Evolutionary conservation across 2,797 vertebrate species (phyloP).

Genomic region (Chaenodraco wilsoni): DNA sequence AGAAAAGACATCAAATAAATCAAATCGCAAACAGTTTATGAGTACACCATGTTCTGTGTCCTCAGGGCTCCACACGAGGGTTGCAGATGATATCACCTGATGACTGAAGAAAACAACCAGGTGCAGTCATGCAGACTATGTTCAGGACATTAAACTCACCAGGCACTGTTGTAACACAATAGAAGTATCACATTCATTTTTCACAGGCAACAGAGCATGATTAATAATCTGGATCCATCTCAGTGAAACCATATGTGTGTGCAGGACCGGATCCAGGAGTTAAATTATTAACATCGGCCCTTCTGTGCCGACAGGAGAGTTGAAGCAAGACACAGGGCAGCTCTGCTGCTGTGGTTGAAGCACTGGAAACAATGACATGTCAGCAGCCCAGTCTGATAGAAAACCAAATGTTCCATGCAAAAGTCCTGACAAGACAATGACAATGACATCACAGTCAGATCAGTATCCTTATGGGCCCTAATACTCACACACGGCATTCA

Average conservation of each 20-base stretch:
- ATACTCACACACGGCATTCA: constrained; percentile 7
- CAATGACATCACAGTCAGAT: constrained; percentile 10
- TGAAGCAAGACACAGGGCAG: constrained; percentile 35
- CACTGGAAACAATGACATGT: constrained; percentile 27
- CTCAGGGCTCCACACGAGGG: background rate
- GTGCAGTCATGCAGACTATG: constrained; percentile 27
- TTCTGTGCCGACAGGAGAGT: constrained; percentile 36
- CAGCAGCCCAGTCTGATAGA: constrained; percentile 16
- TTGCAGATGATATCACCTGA: constrained; percentile 24
- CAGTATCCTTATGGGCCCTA: constrained; percentile 24
- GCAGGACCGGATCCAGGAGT: constrained; percentile 60
- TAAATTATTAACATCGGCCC: constrained; percentile 63
- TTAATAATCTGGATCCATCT: constrained; percentile 60
- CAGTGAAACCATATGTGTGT: constrained; percentile 63
- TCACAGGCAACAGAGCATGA: constrained; percentile 60
- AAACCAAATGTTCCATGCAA: constrained; percentile 29
- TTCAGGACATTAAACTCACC: constrained; percentile 42
- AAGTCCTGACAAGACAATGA: constrained; percentile 20
- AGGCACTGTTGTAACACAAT: constrained; percentile 34
- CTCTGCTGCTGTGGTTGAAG: constrained; percentile 29
- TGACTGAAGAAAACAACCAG: constrained; percentile 15
- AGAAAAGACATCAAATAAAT: background rate
- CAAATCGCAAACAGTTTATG: background rate
- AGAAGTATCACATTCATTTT: constrained; percentile 57
- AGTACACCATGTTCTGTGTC: background rate